Percentiles rank a stretch among this genome's conserved stretches.
Conservation (phyloP, 2,888 invertebrate genomes). For the Phortica magna region DNA sequence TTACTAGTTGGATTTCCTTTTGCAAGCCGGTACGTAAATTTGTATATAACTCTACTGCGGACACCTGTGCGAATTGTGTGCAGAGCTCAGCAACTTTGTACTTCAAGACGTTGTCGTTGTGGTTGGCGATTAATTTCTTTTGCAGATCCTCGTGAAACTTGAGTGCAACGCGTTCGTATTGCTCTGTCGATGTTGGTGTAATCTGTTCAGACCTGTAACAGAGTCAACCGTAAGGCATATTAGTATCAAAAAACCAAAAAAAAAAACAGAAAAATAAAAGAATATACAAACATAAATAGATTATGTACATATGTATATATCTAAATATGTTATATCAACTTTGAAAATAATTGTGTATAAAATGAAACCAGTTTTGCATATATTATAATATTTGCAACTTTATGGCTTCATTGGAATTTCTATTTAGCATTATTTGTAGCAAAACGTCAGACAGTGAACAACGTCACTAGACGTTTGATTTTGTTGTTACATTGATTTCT, state of each 20-base stretch:
- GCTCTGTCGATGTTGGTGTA: constrained; percentile 60
- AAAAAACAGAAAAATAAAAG: background rate
- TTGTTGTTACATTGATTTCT: background rate
- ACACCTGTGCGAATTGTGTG: constrained; percentile 65
- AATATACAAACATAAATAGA: background rate
- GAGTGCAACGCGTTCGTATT: constrained; percentile 68
- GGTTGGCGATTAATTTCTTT: constrained; percentile 67
- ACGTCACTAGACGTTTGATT: background rate
- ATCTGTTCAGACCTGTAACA: constrained; percentile 63
- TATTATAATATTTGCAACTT: background rate
- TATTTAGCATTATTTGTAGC: background rate
- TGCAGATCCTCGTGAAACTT: constrained; percentile 74
- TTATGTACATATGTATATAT: no score
- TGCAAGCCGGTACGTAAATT: constrained; percentile 74
- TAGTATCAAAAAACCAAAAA: constrained; percentile 11
- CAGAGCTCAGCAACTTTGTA: constrained; percentile 71
- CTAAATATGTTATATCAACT: no score
- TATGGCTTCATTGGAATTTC: constrained; percentile 28
- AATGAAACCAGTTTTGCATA: background rate
- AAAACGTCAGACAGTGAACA: no score
- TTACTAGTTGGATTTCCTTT: constrained; percentile 74
- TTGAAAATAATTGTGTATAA: background rate
- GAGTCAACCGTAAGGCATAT: no score
- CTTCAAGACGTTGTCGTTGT: constrained; percentile 67
- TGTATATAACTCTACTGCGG: constrained; percentile 73